Base-by-base conservation (phyloP, 2,113 vertebrate species). In the Pomatorhinus ruficollis region DNA sequence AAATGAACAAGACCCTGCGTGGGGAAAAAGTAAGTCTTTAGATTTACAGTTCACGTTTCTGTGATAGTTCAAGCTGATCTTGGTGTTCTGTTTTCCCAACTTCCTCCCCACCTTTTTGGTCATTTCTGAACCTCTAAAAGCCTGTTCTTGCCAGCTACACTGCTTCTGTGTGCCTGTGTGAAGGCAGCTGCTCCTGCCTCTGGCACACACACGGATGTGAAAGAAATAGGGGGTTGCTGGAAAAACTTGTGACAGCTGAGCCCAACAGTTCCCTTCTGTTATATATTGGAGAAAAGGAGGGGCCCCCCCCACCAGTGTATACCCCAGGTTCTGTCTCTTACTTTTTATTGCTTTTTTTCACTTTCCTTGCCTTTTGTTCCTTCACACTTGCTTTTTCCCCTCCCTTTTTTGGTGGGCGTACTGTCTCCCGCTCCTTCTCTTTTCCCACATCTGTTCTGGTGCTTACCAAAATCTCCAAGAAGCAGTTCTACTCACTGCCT, bases 191-290 rank as follows among this genome's bases (percentile, higher is more conserved):
- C 9, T 40, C 14, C 19, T 39, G 63, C 42, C 22, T n/a, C 68
- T 60, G 78, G 6, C n/a, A 52, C 6, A 6, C 11, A 1, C 0
- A 1, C 1, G 25, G 14, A 17, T 33, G 44, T 2, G 11, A 33
- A 37, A 21, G 50, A 64, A 82, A 17, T 2, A 20, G 27, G 17
- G 20, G 9, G 1, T 23, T 47, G 14, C 50, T 79, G 37, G 39
- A 44, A 52, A 8, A 30, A 37, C 3, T 4, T 5, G 10, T 40
- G 63, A 24, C 4, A 53, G 49, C 56, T 82, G 33, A 52, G 37
- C 27, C n/a, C 18, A 16, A 4, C 44, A 54, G 53, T 81, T 70
- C 66, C 2, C 47, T 81, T 24, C 22, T 39, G 31, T 33, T 52
- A 11, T 3, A 10, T 10, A 5, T 0, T 66, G 64, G 18, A 14